phyloP scores from a whole-genome alignment of 2,888 invertebrate genomes.

The Patella caerulea region DNA sequence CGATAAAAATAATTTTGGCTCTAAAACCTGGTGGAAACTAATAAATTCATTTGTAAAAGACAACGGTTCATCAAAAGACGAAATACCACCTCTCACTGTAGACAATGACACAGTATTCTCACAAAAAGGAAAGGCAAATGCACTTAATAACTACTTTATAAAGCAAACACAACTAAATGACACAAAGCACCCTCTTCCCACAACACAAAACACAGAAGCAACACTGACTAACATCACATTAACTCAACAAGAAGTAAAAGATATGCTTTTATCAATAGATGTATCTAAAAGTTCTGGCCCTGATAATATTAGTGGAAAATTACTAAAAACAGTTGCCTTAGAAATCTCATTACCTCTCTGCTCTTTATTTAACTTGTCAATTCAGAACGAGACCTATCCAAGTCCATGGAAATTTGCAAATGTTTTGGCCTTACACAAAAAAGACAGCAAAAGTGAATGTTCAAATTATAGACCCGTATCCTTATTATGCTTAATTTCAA shows the following conservation, averaged over 20 bases:
- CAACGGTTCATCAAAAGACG: neutral
- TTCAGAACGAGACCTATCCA: neutral
- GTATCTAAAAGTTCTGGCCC: constrained; percentile 4
- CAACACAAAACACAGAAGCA: neutral
- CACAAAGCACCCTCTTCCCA: neutral
- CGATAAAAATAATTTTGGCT: neutral
- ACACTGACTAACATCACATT: neutral
- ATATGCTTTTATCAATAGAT: constrained; percentile 4
- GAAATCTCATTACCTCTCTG: neutral
- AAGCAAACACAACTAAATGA: constrained; percentile 10
- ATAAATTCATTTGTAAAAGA: constrained; percentile 1
- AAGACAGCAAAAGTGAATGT: neutral
- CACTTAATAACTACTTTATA: constrained; percentile 14
- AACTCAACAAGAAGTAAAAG: constrained; percentile 3
- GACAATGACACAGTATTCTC: neutral
- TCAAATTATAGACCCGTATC: neutral
- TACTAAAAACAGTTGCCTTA: neutral
- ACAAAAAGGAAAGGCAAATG: constrained; percentile 2
- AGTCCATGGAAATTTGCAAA: neutral
- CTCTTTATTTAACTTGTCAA: neutral
- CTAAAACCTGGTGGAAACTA: neutral
- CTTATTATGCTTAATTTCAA: neutral
- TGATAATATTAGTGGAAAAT: constrained; percentile 13
- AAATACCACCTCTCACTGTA: constrained; percentile 7
- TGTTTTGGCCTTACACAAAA: neutral